Base-by-base conservation (phyloP, 2,113 vertebrate species). In the Dissostichus mawsoni region DNA sequence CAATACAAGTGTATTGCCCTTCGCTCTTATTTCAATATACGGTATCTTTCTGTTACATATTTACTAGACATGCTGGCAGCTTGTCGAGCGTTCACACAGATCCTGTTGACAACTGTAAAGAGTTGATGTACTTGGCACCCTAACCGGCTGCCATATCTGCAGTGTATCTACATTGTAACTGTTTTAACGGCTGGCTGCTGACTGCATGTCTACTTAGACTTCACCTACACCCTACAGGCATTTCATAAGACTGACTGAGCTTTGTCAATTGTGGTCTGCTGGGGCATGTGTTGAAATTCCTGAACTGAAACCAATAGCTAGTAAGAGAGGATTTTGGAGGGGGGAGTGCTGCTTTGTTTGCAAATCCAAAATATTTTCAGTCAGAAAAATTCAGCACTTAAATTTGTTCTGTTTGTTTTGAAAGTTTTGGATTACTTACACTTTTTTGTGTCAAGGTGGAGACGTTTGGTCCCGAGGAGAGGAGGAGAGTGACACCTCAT, bases 251-350 rank as follows among this genome's bases (percentile, higher is more conserved):
- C 76, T 73, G 74, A 81, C 88, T 75, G 82, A 88, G 87, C 78
- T 88, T 88, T 89, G 90, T 89, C 92, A 82, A 51, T 73, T 90
- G 86, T 82, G 93, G 88, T 87, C 84, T 94, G 91, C 89, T 87
- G 76, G 77, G 90, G 85, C 94, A 91, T 87, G 93, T 86, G 91
- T 87, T 74, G 88, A 88, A 93, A 93, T 95, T 94, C 94, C 91
- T 93, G 71, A 86, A 81, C 80, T 87, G 86, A 89, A 87, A 90
- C 89, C 86, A 92, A 80, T 80, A 85, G 80, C 84, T 84, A 76
- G 74, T 66, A 71, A 80, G 63, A 78, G 33, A 76, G 51, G 74
- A 59, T 87, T 86, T 64, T 25, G 11, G 20, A 41, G 73, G 20
- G 29, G 25, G 57, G 44, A 11, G 56, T 25, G 68, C 2, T 23